Evolutionary conservation across 2,888 invertebrate genomes (phyloP), one percentile per base, ranked within the genome.

Genomic region (Lottia scabra): DNA sequence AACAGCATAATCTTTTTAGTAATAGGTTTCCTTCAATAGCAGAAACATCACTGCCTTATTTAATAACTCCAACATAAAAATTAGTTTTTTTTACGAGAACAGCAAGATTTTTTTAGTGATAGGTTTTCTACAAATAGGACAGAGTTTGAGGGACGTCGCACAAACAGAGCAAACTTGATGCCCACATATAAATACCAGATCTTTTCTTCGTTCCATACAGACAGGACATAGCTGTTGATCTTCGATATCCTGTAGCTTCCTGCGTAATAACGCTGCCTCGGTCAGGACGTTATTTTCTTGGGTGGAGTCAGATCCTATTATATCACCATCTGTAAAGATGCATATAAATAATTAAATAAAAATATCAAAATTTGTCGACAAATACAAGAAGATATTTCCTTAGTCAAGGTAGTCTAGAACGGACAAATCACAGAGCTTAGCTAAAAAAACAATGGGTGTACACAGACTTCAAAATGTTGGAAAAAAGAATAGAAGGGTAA

Each of bases 171-270:
- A 96, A 16, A 95, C 94, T 27, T 94, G 94, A 85, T 96, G 96
- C 1, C 96, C 96, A 85, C 96, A 96, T n/a, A 95, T 91, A 88
- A 96, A 96, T 27, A 94, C 95, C 26, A 95, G 94, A 85, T 95
- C 95, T 48, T 94, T 91, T 75, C 93, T 92, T 46, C 95, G 91
- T 85, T 96, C 96, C 95, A 96, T 95, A 88, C 96, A 96, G 81
- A 96, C 96, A 71, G 94, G 93, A 86, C 96, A 96, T 87, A 93
- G 93, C 84, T 94, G 94, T 23, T 94, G 94, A 85, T 96, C 96
- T 87, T 96, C 96, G 80, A 96, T 93, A 90, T 96, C 95, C 63
- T 94, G 94, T 75, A 96, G 93, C 90, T 94, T 94, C 80, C 93
- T 93, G 72, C 82, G 79, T 63, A 83, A 67, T 26, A 72, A 66